A percentile compares a stretch with the other conserved stretches of the same genome.
Evolutionary conservation across 2,888 invertebrate genomes (phyloP).

Genomic region (Lagria hirta): DNA sequence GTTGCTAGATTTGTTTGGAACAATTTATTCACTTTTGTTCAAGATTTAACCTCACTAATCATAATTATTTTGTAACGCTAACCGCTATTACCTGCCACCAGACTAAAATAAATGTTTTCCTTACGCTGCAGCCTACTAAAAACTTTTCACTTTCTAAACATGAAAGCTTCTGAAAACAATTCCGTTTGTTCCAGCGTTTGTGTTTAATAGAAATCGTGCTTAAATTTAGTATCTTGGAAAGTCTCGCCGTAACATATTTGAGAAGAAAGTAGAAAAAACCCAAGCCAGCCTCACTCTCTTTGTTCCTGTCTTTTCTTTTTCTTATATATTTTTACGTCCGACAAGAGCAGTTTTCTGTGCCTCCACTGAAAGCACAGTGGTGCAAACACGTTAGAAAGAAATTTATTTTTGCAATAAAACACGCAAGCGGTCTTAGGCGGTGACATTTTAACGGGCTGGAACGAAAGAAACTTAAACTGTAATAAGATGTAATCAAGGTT

Average conservation of each 20-base stretch:
- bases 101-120: no score
- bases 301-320: slow-evolving; percentile 27
- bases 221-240: slow-evolving; percentile 29
- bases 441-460: slow-evolving; percentile 44
- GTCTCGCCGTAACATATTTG: slow-evolving; percentile 12
- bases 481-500: no score
- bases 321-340: slow-evolving; percentile 27
- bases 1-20: no score
- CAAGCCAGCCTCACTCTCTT: slow-evolving; percentile 16
- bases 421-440: slow-evolving; percentile 41
- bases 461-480: slow-evolving; percentile 33
- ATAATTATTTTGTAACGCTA: no score
- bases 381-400: slow-evolving; percentile 37
- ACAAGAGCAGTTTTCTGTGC: slow-evolving; percentile 31
- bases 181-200: slow-evolving; percentile 4
- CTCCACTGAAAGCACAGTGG: slow-evolving; percentile 27
- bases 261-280: slow-evolving; percentile 19
- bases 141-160: no score
- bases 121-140: no score
- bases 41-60: no score
- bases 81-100: slow-evolving; percentile 8
- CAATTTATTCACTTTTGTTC: no score
- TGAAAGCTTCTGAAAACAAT: no score
- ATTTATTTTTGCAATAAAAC: slow-evolving; percentile 47
- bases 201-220: slow-evolving; percentile 29